Evolutionary conservation across 37 sponge, comb jelly and placozoan species (phyloP).

Genomic region (Theonella swinhoei): DNA sequence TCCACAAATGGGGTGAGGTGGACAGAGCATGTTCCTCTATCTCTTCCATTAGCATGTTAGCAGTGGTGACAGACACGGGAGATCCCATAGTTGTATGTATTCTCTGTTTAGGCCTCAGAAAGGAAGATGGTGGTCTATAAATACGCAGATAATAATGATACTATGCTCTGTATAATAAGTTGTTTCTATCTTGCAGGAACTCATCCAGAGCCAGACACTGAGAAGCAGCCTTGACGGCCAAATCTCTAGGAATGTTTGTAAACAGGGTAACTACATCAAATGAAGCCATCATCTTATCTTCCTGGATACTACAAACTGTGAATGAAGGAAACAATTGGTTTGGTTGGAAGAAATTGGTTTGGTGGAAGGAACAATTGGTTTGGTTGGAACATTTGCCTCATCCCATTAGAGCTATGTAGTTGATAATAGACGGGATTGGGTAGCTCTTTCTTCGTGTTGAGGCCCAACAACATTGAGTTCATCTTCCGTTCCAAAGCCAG

Average conservation of each 20-base stretch:
- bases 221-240: conserved; percentile 3
- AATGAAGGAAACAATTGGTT: no score
- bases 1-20: neutral
- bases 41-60: neutral
- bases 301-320: neutral
- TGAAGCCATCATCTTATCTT: neutral
- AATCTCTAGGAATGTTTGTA: conserved; percentile 9
- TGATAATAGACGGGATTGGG: neutral
- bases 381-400: neutral
- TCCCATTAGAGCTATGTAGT: neutral
- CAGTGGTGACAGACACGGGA: neutral
- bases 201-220: conserved; percentile 6
- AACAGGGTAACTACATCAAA: conserved; percentile 1
- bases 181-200: neutral
- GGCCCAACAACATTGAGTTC: neutral
- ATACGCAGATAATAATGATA: neutral
- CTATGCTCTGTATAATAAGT: neutral
- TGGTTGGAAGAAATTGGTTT: no score
- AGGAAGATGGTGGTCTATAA: neutral
- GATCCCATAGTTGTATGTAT: neutral
- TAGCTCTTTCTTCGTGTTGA: neutral
- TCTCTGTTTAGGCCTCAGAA: neutral
- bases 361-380: neutral
- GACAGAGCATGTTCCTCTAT: neutral
- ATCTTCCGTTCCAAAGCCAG: neutral